phyloP scores from a whole-genome alignment of 2,113 vertebrate genomes.

The Chaetorhynchus papuensis region DNA sequence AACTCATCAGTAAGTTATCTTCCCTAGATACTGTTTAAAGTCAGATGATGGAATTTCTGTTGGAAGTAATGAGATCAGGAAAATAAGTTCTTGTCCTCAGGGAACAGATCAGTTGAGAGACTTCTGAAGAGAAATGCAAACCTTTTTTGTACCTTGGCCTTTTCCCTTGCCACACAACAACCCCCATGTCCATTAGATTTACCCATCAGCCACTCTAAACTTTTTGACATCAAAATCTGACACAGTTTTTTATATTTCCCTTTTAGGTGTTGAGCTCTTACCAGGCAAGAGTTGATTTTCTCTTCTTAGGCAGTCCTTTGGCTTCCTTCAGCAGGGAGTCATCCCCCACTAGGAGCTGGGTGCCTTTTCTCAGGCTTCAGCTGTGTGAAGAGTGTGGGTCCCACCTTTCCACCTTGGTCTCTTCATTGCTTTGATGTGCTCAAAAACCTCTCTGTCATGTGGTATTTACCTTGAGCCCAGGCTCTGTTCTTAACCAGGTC shows the following conservation, averaged over 20 bases:
- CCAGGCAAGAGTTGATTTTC: background rate
- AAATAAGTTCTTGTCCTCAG: background rate
- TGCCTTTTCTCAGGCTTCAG: background rate
- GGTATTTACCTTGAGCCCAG: background rate
- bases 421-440: background rate
- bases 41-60: background rate
- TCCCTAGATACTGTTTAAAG: background rate
- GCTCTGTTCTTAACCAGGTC: background rate
- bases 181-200: background rate
- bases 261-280: background rate
- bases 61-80: background rate
- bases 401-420: background rate
- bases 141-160: background rate
- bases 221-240: background rate
- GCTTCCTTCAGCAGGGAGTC: background rate
- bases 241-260: background rate
- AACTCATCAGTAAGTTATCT: background rate
- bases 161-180: background rate
- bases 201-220: background rate
- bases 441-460: background rate
- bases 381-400: rapidly evolving
- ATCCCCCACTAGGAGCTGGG: no score
- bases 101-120: background rate
- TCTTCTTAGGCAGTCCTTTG: background rate
- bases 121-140: background rate